A percentile compares a stretch with the other conserved stretches of the same genome.
phyloP scores from a whole-genome alignment of 2,797 vertebrate genomes.

The Rhinogobio ventralis region DNA sequence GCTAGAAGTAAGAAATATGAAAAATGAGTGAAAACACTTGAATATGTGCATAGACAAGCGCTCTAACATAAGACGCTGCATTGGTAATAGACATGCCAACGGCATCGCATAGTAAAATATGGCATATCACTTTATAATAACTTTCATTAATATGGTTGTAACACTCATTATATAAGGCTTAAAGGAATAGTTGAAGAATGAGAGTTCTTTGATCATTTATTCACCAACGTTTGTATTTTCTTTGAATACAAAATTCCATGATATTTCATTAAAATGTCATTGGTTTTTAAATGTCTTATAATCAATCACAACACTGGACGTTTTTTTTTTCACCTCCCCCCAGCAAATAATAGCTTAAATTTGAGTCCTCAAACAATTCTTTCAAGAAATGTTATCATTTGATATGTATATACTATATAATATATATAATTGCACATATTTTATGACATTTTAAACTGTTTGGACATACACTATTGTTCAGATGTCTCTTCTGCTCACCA shows the following conservation, averaged over 20 bases:
- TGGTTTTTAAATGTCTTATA: not conserved
- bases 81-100: not conserved
- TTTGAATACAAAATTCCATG: not conserved
- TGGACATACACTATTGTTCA: no score
- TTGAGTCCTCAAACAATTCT: not conserved
- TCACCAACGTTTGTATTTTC: not conserved
- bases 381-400: not conserved
- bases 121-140: constrained; percentile 2
- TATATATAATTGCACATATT: not conserved
- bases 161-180: not conserved
- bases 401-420: not conserved
- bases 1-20: not conserved
- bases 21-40: constrained; percentile 8
- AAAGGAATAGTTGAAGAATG: not conserved
- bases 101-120: not conserved
- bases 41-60: constrained; percentile 12
- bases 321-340: not conserved
- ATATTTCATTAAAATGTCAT: not conserved
- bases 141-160: constrained; percentile 5
- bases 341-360: not conserved
- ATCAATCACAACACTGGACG: not conserved
- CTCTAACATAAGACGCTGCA: not conserved
- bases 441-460: not conserved
- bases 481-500: not conserved
- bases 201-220: not conserved